phyloP scores from a whole-genome alignment of 2,888 invertebrate genomes.

The Polymixis flavicincta region DNA sequence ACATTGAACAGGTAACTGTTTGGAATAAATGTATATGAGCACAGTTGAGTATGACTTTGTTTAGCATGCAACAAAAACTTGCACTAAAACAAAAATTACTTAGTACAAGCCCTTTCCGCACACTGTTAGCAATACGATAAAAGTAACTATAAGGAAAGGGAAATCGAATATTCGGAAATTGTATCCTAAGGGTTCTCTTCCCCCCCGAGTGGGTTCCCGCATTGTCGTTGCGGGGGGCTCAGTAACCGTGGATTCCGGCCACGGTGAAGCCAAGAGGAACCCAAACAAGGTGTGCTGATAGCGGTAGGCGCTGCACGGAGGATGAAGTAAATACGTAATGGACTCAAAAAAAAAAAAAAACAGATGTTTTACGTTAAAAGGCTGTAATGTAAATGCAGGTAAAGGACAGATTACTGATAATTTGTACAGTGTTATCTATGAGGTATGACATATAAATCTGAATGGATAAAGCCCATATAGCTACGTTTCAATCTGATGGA shows the following conservation, averaged over 20 bases:
- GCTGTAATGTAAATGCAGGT: neutral
- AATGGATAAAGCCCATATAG: neutral
- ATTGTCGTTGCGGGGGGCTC: too few species aligned
- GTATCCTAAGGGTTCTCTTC: conserved; percentile 24
- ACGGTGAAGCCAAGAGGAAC: too few species aligned
- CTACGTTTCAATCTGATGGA: conserved; percentile 18
- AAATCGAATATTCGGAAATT: conserved; percentile 39
- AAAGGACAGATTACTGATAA: conserved; percentile 18
- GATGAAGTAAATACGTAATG: conserved; percentile 5
- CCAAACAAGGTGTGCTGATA: conserved; percentile 27
- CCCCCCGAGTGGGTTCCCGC: too few species aligned
- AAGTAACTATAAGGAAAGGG: conserved; percentile 15
- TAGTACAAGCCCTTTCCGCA: neutral
- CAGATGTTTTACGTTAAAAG: neutral
- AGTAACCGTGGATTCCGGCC: too few species aligned
- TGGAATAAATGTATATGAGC: neutral
- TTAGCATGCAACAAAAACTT: neutral
- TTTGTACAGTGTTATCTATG: neutral
- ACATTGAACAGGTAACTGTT: neutral
- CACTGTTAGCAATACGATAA: conserved; percentile 5
- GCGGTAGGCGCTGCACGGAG: conserved; percentile 2
- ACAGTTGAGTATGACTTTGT: neutral
- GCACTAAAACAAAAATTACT: neutral
- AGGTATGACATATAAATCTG: conserved; percentile 2
- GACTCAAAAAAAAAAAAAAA: conserved; percentile 8